These are phyloP conservation scores for Centruroides sculpturatus DNA, from an alignment of 1,140 invertebrate species.

Conservation along the genomic window DNA sequence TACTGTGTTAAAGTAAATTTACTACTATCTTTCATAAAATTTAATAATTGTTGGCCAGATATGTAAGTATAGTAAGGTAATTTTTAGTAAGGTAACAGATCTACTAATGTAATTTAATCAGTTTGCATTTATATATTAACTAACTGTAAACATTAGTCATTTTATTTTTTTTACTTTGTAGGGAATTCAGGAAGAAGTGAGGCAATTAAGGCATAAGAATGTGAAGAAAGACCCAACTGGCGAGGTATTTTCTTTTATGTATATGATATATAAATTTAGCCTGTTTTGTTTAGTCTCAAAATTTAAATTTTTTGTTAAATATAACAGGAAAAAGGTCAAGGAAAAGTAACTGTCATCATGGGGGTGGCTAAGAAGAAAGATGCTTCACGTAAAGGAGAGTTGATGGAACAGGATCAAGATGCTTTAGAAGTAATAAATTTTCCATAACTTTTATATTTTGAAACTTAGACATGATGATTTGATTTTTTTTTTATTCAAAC, in stretches of 20 bases:
- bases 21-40: no score
- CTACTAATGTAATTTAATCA: no score
- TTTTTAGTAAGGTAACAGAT: no score
- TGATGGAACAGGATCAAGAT: conserved; percentile 95
- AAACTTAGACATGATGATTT: no score
- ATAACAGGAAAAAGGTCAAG: conserved; percentile 6
- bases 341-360: conserved; percentile 45
- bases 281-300: neutral
- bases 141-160: no score
- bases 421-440: conserved; percentile 49
- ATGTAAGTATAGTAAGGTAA: no score
- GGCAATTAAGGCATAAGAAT: conserved; percentile 36
- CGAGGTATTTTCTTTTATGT: conserved; percentile 40
- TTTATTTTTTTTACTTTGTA: conserved; percentile 9
- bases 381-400: conserved; percentile 67
- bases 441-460: neutral
- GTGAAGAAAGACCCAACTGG: conserved; percentile 13
- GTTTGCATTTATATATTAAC: no score
- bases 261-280: conserved; percentile 29
- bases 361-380: conserved; percentile 74
- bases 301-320: neutral
- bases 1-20: no score
- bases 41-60: no score
- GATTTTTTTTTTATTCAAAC: no score
- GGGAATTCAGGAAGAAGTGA: conserved; percentile 69